Conservation (phyloP, 2,113 vertebrate species). For the Sphaerodactylus townsendi region DNA sequence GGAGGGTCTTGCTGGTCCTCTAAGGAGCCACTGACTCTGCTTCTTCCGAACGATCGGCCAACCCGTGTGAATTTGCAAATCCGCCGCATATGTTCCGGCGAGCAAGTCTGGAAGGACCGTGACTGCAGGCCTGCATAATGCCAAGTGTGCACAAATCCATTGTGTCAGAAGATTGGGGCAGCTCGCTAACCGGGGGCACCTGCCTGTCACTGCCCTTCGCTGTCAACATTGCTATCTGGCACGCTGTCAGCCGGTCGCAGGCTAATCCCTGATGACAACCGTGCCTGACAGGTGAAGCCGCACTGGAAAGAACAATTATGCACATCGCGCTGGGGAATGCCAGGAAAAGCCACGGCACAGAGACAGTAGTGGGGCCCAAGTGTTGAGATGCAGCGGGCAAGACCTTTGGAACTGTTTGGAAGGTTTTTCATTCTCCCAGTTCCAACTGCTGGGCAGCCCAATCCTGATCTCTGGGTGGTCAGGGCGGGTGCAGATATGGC, state of each 20-base stretch:
- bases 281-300: background rate
- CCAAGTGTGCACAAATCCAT: background rate
- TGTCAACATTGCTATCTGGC: background rate
- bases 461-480: too few species aligned
- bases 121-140: background rate
- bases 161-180: background rate
- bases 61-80: background rate
- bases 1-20: too few species aligned
- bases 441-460: too few species aligned
- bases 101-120: background rate
- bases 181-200: background rate
- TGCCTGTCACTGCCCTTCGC: constrained; percentile 11
- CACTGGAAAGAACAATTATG: constrained; percentile 26
- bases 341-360: background rate
- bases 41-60: too few species aligned
- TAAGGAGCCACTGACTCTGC: too few species aligned
- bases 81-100: background rate
- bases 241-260: background rate
- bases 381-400: background rate
- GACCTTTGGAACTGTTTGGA: background rate
- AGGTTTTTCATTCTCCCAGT: too few species aligned
- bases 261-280: constrained; percentile 17
- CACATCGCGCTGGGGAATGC: background rate
- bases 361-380: background rate
- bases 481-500: too few species aligned